Base-by-base conservation (phyloP, 2,888 invertebrate genomes). In the Erebia ligea region DNA sequence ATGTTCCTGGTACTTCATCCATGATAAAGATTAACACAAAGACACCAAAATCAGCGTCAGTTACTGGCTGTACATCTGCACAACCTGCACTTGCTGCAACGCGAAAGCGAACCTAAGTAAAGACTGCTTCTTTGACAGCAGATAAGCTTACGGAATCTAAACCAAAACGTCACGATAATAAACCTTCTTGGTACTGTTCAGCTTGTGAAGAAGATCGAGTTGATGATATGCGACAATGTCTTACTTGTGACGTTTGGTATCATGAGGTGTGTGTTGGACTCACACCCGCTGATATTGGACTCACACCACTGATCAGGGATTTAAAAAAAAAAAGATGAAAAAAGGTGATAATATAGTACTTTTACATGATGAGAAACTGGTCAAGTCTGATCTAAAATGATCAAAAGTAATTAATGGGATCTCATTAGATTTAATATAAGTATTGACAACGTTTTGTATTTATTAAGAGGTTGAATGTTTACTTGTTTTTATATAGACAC, bases 201-300 rank as follows among this genome's bases (percentile, higher is more conserved):
- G 75, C 74, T 73, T 77, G 75, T 75, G 61, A 77, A 62, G 75
- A 77, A 77, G 74, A 77, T 69, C 67, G 75, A 76, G 71, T 75
- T 74, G 76, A 76, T 71, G 76, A 76, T 71, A 76, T 74, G 74
- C 73, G 74, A 72, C 73, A 74, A 71, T 73, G 72, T 77, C 72
- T 70, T 70, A 70, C 68, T 74, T 75, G 76, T 75, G 73, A 68
- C 66, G 73, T 76, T 73, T 77, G 76, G 75, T 76, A 77, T 74
- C 75, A 77, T 72, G 75, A 76, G 75, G 34, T 73, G 75, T 75
- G 73, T 73, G 71, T 77, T 75, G 75, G 75, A 71, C 72, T 75
- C 70, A 77, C 74, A 72, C 72, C 72, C 67, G 73, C 72, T 73
- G 73, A 75, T 70, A 73, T n/a, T n/a, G n/a, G n/a, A 75, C 71